Evolutionary conservation across 2,797 vertebrate genomes (phyloP), one percentile per base, ranked within the genome.

Genomic region (Leptoclinus maculatus): DNA sequence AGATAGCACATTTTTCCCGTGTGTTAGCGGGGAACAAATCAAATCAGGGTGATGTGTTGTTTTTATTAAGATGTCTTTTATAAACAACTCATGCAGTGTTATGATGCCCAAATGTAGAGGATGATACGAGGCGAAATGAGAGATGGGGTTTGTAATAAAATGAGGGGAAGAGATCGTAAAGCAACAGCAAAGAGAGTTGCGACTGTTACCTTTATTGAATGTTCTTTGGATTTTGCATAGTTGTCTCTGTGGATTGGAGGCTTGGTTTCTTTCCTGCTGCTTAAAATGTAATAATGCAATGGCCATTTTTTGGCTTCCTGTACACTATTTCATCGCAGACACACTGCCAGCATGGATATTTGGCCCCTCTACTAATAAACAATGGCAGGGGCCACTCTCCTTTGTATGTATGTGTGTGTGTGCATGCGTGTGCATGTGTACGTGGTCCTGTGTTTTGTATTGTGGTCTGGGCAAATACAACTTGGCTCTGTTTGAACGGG

Each of bases 401-500:
- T 66, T 47, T 62, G 25, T 36, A 41, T 59, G 54, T 2, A 0
- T 29, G 51, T 54, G 51, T 54, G 51, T 14, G 13, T 60, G 17
- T 21, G 65, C 36, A 62, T 66, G 75, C 66, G 76, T 60, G 57
- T 64, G 23, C 27, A 45, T 78, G 38, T 2, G 47, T 62, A 45
- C 34, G 34, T 41, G 34, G 54, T 43, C 39, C 60, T 45, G 66
- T 36, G 38, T 72, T 66, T 74, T 59, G 77, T 82, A 60, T 82
- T 76, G 82, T 78, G 85, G 83, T 88, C 80, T 83, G 80, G 68
- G 84, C 71, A 85, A 91, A 88, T 71, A 65, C 76, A 71, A 77
- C 82, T 85, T 77, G 70, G 85, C 87, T 90, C 69, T 88, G 71
- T 93, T 93, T 93, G 80, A 92, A 90, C 73, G 39, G 68, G 53